These are phyloP conservation scores for Coleophora deauratella DNA, from an alignment of 2,888 invertebrate genomes.

Conservation along the genomic window DNA sequence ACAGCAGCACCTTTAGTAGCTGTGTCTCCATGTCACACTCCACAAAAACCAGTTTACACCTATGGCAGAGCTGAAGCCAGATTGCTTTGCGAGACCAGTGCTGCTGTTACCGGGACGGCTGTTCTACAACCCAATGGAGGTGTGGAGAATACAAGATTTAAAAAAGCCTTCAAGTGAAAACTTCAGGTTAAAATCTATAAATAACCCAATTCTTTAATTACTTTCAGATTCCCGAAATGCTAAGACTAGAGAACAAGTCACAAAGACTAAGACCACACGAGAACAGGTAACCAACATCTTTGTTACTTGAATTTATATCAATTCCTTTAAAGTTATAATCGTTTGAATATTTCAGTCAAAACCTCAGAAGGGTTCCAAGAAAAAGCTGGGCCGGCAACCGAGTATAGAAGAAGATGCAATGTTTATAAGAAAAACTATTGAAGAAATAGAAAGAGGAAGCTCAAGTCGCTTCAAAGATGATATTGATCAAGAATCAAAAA, in stretches of 20 bases:
- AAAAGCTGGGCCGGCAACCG: conserved; percentile 46
- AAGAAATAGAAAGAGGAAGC: conserved; percentile 63
- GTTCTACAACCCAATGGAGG: conserved; percentile 55
- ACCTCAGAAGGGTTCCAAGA: conserved; percentile 37
- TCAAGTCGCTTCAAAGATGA: conserved; percentile 44
- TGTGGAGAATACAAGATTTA: conserved; percentile 18
- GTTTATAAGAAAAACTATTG: conserved; percentile 62
- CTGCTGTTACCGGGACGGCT: conserved; percentile 62
- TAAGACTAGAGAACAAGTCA: conserved; percentile 36
- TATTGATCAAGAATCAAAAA: conserved; percentile 17
- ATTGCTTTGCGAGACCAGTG: conserved; percentile 59
- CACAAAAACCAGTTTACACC: conserved; percentile 83
- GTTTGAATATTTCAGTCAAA: conserved; percentile 27
- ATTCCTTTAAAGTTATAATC: conserved; percentile 17
- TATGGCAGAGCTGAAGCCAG: conserved; percentile 76
- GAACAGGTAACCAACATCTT: conserved; percentile 45
- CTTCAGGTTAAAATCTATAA: background rate
- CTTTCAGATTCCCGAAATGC: conserved; percentile 42
- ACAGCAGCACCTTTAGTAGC: conserved; percentile 83
- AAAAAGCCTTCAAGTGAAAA: background rate
- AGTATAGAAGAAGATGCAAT: conserved; percentile 66
- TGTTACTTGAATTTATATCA: conserved; percentile 6
- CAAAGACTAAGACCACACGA: conserved; percentile 38
- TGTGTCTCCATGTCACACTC: conserved; percentile 74
- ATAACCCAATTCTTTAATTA: conserved; percentile 20